Evolutionary conservation across 2,888 invertebrate species (phyloP).

Genomic region (Epistrophe eligans): DNA sequence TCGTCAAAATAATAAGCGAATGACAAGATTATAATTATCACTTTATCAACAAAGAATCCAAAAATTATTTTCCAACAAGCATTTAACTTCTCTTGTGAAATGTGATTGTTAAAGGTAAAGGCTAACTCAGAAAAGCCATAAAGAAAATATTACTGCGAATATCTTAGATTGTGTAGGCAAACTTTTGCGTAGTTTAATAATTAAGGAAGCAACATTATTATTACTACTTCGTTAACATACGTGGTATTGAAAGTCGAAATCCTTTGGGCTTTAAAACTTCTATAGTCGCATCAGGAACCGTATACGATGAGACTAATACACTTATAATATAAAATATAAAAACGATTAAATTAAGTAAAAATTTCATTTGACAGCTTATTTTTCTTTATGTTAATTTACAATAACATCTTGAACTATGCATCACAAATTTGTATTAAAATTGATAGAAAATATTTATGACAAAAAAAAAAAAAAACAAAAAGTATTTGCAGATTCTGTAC

Average conservation of each 20-base stretch:
- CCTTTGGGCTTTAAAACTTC: constrained; percentile 73
- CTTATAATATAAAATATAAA: constrained; percentile 7
- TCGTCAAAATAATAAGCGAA: not conserved
- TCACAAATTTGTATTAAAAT: not conserved
- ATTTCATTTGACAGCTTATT: constrained; percentile 17
- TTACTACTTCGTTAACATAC: constrained; percentile 8
- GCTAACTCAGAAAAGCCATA: not conserved
- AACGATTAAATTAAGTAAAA: not conserved
- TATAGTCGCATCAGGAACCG: constrained; percentile 69
- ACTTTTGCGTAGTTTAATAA: too few species aligned
- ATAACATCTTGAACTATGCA: constrained; percentile 2
- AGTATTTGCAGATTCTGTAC: not conserved
- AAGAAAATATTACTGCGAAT: not conserved
- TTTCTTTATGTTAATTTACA: not conserved
- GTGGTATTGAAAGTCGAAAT: constrained; percentile 75
- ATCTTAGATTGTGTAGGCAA: not conserved
- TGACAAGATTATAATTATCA: not conserved
- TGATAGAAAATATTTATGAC: not conserved
- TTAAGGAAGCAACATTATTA: not conserved
- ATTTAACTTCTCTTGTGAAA: not conserved
- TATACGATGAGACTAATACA: constrained; percentile 36
- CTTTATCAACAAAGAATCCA: not conserved
- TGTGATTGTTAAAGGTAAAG: not conserved
- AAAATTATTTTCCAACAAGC: not conserved
- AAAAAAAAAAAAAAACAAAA: not conserved